Base-by-base conservation (phyloP, 2,797 vertebrate species). In the Chromobotia macracanthus region DNA sequence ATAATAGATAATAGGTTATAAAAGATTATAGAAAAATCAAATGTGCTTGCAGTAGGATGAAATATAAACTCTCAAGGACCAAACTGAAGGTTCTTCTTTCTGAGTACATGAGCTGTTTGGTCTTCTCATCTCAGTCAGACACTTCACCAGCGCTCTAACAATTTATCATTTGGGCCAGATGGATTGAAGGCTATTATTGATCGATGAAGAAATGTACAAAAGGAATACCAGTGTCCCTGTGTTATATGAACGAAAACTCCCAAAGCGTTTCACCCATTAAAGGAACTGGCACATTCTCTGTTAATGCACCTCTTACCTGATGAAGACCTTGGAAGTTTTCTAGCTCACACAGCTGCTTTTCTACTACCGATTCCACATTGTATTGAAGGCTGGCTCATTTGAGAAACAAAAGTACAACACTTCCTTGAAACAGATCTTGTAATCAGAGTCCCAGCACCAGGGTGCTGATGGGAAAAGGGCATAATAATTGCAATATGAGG, bases 121-220 rank as follows among this genome's bases (percentile, higher is more conserved):
- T 53, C 13, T 64, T 1, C 2, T 21, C 46, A 48, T 48, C 1
- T 9, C 51, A 55, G 31, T 53, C 61, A 15, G 55, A 11, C 60
- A 21, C 41, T 19, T 73, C 12, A 50, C 60, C 16, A 75, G 28
- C 35, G 46, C 13, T 75, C n/a, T 23, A 64, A 35, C 46, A 73
- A 13, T 61, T 48, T 61, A 2, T 31, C 53, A n/a, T 15, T 72
- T 58, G 0, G 44, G 23, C 3, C 44, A 50, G 5, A 60, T 25
- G 12, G 21, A 61, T 73, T 61, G 71, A 48, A 23, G 23, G 16
- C 41, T 73, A 38, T 61, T 61, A 61, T 38, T 31, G 61, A 48
- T 73, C 41, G 48, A 48, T 61, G 56, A 11, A 73, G 58, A 7
- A 73, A 61, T 73, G 23, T 73, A 48, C 21, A 46, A 60, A 46